These are phyloP conservation scores for Sterrhoptilus dennistouni DNA, from an alignment of 2,113 vertebrate genomes.

Conservation along the genomic window DNA sequence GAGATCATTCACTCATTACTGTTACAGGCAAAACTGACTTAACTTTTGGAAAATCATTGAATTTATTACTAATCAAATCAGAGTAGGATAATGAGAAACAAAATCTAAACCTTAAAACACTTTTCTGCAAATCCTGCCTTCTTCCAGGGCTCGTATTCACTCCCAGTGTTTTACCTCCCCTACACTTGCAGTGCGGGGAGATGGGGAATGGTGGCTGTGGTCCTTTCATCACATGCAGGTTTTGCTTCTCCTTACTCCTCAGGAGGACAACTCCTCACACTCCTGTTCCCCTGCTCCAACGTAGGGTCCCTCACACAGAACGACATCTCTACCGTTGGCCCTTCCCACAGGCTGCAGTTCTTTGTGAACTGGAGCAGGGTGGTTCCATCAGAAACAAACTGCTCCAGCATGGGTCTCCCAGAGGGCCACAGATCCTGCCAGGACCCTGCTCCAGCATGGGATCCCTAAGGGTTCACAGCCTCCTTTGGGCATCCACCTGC, in stretches of 20 bases:
- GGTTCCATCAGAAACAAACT: not conserved
- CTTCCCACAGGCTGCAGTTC: not conserved
- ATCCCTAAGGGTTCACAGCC: not conserved
- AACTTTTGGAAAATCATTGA: not conserved
- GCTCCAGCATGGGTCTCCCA: not conserved
- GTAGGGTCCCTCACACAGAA: not conserved
- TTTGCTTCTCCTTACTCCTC: not conserved
- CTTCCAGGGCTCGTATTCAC: not conserved
- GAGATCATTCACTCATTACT: not conserved
- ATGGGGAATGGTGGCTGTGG: not conserved
- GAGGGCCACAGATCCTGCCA: not conserved
- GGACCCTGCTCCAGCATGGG: not conserved
- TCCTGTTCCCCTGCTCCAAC: not conserved
- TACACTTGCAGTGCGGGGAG: not conserved
- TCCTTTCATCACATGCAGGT: not conserved
- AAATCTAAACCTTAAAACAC: not conserved
- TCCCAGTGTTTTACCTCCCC: not conserved
- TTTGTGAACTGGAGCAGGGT: not conserved
- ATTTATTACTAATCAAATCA: not conserved
- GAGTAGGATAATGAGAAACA: not conserved
- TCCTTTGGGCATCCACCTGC: not conserved
- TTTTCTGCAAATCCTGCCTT: not conserved
- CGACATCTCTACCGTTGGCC: not conserved
- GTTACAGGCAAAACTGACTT: not conserved
- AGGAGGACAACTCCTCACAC: not conserved